These are phyloP conservation scores for Drosophila simulans DNA, from an alignment of 1,140 invertebrate genomes.

Conservation along the genomic window DNA sequence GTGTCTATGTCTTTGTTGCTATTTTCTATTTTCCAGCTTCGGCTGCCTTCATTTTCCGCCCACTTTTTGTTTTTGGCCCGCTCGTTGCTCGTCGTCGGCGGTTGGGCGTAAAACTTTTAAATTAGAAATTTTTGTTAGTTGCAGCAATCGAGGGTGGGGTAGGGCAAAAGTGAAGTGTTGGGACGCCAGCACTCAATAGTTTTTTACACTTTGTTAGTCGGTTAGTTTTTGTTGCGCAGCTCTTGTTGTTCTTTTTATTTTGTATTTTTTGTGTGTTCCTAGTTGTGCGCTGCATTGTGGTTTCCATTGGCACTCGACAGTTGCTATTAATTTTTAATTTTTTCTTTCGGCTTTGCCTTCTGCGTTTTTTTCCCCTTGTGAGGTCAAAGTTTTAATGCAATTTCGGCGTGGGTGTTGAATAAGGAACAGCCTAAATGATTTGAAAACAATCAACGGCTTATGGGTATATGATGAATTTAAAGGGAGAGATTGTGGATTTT, in stretches of 20 bases:
- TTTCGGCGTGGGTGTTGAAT: constrained; percentile 47
- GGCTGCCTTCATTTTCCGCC: constrained; percentile 57
- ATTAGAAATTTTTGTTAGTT: constrained; percentile 82
- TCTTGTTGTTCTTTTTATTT: background rate
- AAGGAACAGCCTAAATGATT: constrained; percentile 16
- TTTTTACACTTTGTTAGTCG: constrained; percentile 80
- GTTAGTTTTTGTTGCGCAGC: constrained; percentile 71
- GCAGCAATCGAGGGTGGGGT: constrained; percentile 9
- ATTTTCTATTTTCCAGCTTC: constrained; percentile 66
- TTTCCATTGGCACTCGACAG: constrained; percentile 79
- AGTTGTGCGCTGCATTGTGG: constrained; percentile 64
- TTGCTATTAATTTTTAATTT: constrained; percentile 82
- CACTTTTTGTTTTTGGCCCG: constrained; percentile 49
- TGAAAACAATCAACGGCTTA: constrained; percentile 46
- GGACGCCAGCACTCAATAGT: constrained; percentile 72
- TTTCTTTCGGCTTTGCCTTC: constrained; percentile 35
- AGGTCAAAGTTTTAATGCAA: constrained; percentile 75
- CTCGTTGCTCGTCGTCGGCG: constrained; percentile 51
- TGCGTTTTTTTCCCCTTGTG: constrained; percentile 27
- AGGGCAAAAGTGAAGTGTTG: constrained; percentile 47
- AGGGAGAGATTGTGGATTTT: constrained; percentile 4
- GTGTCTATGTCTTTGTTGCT: constrained; percentile 53
- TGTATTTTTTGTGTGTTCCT: constrained; percentile 1
- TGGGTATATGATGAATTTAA: constrained; percentile 45
- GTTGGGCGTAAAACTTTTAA: constrained; percentile 82